A percentile compares a stretch with the other conserved stretches of the same genome.
Conservation (phyloP, 2,113 vertebrate genomes). For the Oxyura jamaicensis region DNA sequence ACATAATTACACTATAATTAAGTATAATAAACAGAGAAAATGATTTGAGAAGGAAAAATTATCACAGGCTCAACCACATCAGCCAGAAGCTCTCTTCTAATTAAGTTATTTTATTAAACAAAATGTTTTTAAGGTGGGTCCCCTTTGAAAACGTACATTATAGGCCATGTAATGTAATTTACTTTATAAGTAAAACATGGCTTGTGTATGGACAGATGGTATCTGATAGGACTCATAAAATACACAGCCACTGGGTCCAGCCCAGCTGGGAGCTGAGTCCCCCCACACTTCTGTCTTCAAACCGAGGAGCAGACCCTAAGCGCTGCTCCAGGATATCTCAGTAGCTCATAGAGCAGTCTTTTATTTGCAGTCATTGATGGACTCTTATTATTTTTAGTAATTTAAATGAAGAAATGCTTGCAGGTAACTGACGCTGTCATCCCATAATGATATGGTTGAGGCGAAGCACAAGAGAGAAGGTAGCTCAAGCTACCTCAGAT, state of each 20-base stretch:
- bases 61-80: constrained; percentile 65
- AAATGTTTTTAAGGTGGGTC: constrained; percentile 71
- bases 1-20: constrained; percentile 71
- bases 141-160: constrained; percentile 69
- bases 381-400: background rate
- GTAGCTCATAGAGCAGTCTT: background rate
- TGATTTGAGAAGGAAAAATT: constrained; percentile 72
- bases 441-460: background rate
- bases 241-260: constrained; percentile 4
- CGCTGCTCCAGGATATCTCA: background rate
- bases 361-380: background rate
- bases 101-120: constrained; percentile 75
- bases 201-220: constrained; percentile 36
- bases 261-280: background rate
- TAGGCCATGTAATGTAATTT: constrained; percentile 57
- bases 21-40: constrained; percentile 70
- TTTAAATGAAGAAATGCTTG: background rate
- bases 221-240: constrained; percentile 17
- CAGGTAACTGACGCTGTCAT: background rate
- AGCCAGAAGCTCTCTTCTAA: constrained; percentile 72
- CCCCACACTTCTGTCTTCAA: background rate
- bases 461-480: background rate
- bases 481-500: background rate
- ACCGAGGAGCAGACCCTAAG: background rate
- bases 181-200: constrained; percentile 60